Conservation (phyloP, 1,140 invertebrate species). For the Heliconius himera region DNA sequence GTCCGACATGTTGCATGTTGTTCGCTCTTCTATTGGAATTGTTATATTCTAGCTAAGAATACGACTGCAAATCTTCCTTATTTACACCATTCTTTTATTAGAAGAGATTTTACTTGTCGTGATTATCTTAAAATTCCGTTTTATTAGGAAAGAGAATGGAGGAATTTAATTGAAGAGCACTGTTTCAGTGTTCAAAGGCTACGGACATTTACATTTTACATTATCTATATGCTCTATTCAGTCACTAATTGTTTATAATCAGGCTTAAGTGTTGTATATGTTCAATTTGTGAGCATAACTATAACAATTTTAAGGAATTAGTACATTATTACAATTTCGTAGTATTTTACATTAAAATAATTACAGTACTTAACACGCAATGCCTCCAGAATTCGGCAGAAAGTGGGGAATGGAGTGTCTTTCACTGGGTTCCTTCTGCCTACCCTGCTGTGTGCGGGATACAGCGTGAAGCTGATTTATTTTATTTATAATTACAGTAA, state of each 20-base stretch:
- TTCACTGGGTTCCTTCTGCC: too few species aligned
- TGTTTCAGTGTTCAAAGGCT: slow-evolving; percentile 26
- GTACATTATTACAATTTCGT: too few species aligned
- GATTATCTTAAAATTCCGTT: slow-evolving; percentile 32
- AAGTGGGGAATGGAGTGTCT: too few species aligned
- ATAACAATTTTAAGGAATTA: too few species aligned
- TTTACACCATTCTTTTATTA: slow-evolving; percentile 27
- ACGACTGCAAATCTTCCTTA: slow-evolving; percentile 15
- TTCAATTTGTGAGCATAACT: too few species aligned
- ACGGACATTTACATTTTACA: not conserved
- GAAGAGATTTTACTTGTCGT: slow-evolving; percentile 15
- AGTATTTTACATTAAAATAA: too few species aligned
- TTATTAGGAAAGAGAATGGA: slow-evolving; percentile 28
- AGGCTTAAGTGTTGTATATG: not conserved
- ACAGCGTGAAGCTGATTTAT: too few species aligned
- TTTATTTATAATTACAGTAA: too few species aligned
- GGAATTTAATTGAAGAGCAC: slow-evolving; percentile 28
- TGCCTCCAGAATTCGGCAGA: too few species aligned
- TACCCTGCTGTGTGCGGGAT: too few species aligned
- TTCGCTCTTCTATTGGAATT: slow-evolving; percentile 15
- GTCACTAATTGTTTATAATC: not conserved
- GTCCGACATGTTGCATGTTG: slow-evolving; percentile 25
- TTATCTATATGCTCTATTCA: not conserved
- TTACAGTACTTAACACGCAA: too few species aligned
- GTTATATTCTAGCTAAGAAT: not conserved